Percentiles rank a stretch among this genome's conserved stretches.
phyloP scores from a whole-genome alignment of 1,140 invertebrate species.

The Cylas formicarius region DNA sequence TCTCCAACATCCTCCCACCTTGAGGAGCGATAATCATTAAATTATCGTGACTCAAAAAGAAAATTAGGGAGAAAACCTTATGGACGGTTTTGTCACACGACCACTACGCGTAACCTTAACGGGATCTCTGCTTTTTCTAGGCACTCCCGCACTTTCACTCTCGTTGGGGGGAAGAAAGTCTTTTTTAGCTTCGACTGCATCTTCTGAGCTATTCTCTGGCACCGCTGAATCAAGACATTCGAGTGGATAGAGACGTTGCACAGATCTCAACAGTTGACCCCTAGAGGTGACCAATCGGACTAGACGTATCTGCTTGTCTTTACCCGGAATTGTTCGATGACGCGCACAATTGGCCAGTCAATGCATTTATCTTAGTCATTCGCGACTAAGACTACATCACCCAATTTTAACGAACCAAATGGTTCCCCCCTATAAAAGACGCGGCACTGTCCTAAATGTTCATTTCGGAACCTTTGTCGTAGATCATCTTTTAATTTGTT shows the following conservation, averaged over 20 bases:
- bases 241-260: slow-evolving; percentile 10
- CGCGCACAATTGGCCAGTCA: slow-evolving; percentile 3
- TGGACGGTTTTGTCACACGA: slow-evolving; percentile 4
- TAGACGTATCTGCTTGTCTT: slow-evolving; percentile 4
- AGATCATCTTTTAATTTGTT: slow-evolving; percentile 13
- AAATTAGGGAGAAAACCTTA: slow-evolving; percentile 1
- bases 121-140: slow-evolving; percentile 4
- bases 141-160: slow-evolving; percentile 8
- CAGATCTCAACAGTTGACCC: slow-evolving; percentile 8
- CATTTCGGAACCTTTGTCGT: slow-evolving; percentile 15
- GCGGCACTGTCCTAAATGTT: slow-evolving; percentile 18
- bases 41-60: slow-evolving; percentile 6
- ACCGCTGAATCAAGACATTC: slow-evolving; percentile 11
- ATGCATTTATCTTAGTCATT: slow-evolving; percentile 12
- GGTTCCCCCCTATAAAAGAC: slow-evolving; percentile 7
- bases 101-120: slow-evolving; percentile 10
- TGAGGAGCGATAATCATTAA: slow-evolving; percentile 5
- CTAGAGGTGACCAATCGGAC: slow-evolving; percentile 3
- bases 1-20: slow-evolving; percentile 5
- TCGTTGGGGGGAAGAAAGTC: not conserved
- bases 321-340: slow-evolving; percentile 3
- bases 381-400: slow-evolving; percentile 12
- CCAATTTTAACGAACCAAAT: slow-evolving; percentile 9
- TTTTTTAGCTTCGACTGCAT: slow-evolving; percentile 1
- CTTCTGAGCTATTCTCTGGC: not conserved